Evolutionary conservation across 1,140 invertebrate species (phyloP).

Genomic region (Brachionus rotundiformis): DNA sequence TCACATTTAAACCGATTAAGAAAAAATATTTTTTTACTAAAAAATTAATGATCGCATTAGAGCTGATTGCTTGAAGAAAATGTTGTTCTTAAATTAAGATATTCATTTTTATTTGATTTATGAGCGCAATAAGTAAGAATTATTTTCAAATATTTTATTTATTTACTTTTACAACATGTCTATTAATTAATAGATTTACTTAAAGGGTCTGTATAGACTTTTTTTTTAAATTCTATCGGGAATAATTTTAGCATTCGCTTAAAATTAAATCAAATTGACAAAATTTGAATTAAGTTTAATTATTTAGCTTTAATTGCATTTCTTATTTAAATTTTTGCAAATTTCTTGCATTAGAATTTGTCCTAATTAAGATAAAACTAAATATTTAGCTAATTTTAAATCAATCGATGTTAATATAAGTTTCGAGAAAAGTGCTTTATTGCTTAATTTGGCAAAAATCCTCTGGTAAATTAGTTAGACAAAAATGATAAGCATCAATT

Average conservation of each 20-base stretch:
- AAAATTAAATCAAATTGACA: too few relatives aligned
- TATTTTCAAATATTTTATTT: background rate
- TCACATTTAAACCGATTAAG: background rate
- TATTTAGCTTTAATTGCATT: too few relatives aligned
- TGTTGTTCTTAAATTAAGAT: background rate
- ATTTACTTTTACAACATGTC: background rate
- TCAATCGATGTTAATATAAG: too few relatives aligned
- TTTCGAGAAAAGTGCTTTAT: background rate
- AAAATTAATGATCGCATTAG: background rate
- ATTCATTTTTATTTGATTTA: background rate
- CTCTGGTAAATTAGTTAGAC: background rate
- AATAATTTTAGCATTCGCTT: background rate
- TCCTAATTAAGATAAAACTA: background rate
- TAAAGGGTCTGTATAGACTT: background rate
- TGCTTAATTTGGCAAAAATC: background rate
- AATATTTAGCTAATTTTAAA: background rate
- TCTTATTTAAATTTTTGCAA: too few relatives aligned
- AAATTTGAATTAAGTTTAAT: too few relatives aligned
- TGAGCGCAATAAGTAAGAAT: slow-evolving; percentile 1
- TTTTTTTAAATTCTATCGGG: background rate
- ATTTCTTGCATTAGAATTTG: too few relatives aligned
- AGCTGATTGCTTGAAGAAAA: background rate
- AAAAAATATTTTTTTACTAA: background rate
- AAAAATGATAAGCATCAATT: background rate
- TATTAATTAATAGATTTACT: background rate